phyloP scores from a whole-genome alignment of 2,797 vertebrate species.

The Chelidonichthys spinosus region DNA sequence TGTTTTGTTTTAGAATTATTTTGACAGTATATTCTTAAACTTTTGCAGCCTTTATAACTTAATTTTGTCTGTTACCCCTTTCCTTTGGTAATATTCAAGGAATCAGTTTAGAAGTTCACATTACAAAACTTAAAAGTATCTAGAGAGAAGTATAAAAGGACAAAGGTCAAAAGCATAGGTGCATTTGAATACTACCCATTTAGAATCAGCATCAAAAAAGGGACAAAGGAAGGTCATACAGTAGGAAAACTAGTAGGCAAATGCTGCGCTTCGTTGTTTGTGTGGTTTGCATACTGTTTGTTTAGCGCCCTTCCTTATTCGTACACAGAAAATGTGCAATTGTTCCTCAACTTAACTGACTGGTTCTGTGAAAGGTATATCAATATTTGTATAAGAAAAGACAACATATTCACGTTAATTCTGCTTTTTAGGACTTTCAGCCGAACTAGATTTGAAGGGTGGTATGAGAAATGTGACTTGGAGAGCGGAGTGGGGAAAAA shows the following conservation, averaged over 20 bases:
- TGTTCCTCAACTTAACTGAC: constrained; percentile 16
- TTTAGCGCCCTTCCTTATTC: constrained; percentile 45
- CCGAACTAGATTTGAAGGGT: background rate
- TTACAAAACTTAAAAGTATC: background rate
- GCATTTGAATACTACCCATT: background rate
- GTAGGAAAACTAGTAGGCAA: constrained; percentile 31
- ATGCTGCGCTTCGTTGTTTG: constrained; percentile 50
- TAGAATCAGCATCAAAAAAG: constrained; percentile 9
- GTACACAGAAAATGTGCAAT: constrained; percentile 16
- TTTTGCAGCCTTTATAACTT: too few relatives aligned
- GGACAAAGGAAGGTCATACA: constrained; percentile 30
- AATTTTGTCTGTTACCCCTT: background rate
- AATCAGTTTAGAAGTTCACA: background rate
- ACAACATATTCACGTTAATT: background rate
- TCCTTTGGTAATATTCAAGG: background rate
- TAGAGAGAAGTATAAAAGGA: background rate
- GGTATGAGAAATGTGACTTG: background rate
- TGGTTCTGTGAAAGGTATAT: constrained; percentile 24
- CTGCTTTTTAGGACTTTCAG: background rate
- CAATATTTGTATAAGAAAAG: background rate
- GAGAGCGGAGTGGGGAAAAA: background rate
- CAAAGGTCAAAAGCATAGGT: background rate
- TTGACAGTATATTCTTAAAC: background rate
- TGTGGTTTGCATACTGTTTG: constrained; percentile 57
- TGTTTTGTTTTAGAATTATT: background rate